A percentile compares a stretch with the other conserved stretches of the same genome.
phyloP scores from a whole-genome alignment of 1,140 invertebrate genomes.

The Vanessa tameamea region DNA sequence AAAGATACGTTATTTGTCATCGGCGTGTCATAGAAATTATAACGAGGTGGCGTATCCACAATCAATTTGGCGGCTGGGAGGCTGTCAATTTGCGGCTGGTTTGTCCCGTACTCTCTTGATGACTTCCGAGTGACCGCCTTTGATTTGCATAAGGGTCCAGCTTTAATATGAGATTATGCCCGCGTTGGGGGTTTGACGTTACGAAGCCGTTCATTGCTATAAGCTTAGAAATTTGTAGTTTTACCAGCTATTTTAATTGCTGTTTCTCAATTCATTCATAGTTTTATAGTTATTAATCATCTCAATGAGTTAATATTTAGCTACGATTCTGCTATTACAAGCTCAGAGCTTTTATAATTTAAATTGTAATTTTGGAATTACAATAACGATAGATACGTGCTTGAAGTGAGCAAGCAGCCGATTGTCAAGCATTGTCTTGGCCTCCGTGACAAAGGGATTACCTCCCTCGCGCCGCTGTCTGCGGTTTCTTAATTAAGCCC shows the following conservation, averaged over 20 bases:
- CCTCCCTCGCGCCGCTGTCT: conserved; percentile 53
- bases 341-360: too few species aligned
- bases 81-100: conserved; percentile 71
- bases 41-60: conserved; percentile 65
- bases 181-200: conserved; percentile 55
- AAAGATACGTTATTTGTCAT: conserved; percentile 54
- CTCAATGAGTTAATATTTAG: not conserved
- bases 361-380: conserved; percentile 24
- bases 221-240: conserved; percentile 64
- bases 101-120: conserved; percentile 53
- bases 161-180: conserved; percentile 75
- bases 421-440: conserved; percentile 48
- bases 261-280: not conserved
- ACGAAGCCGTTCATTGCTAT: conserved; percentile 48
- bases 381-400: conserved; percentile 35
- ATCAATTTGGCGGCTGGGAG: conserved; percentile 66
- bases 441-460: conserved; percentile 72
- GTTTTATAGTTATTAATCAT: not conserved
- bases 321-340: too few species aligned
- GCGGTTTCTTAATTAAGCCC: conserved; percentile 78
- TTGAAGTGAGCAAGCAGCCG: conserved; percentile 24
- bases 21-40: conserved; percentile 54
- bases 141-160: conserved; percentile 76
- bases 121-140: conserved; percentile 76
- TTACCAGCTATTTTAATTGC: conserved; percentile 1